phyloP scores from a whole-genome alignment of 1,140 invertebrate species.

The Megalopta genalis region DNA sequence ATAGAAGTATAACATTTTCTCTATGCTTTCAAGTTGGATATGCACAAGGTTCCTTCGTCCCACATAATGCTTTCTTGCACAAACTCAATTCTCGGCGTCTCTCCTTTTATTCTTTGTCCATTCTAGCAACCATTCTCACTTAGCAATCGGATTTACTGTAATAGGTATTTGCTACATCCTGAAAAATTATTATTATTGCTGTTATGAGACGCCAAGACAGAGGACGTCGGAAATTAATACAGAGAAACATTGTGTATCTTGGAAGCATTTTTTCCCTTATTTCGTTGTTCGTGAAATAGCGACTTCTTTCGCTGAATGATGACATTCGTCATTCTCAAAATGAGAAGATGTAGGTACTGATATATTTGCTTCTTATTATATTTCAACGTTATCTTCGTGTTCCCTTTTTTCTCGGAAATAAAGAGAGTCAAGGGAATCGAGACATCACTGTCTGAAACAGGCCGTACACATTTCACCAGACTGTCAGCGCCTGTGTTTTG shows the following conservation, averaged over 20 bases:
- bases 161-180: background rate
- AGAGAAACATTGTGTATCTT: background rate
- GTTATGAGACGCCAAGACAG: background rate
- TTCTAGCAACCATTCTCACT: background rate
- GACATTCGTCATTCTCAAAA: too few species aligned
- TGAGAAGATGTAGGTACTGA: too few species aligned
- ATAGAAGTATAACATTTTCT: conserved; percentile 1
- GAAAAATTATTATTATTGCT: background rate
- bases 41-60: background rate
- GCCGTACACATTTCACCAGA: too few species aligned
- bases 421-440: too few species aligned
- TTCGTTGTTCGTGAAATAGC: too few species aligned
- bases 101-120: background rate
- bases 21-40: conserved; percentile 1
- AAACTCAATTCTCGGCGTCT: background rate
- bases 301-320: too few species aligned
- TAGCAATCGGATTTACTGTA: background rate
- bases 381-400: too few species aligned
- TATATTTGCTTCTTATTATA: too few species aligned
- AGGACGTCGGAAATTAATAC: background rate
- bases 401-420: too few species aligned
- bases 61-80: background rate
- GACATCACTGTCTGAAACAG: too few species aligned
- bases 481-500: too few species aligned
- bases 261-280: background rate